These are phyloP conservation scores for Anabacerthia variegaticeps DNA, from an alignment of 2,797 vertebrate species.

Conservation along the genomic window DNA sequence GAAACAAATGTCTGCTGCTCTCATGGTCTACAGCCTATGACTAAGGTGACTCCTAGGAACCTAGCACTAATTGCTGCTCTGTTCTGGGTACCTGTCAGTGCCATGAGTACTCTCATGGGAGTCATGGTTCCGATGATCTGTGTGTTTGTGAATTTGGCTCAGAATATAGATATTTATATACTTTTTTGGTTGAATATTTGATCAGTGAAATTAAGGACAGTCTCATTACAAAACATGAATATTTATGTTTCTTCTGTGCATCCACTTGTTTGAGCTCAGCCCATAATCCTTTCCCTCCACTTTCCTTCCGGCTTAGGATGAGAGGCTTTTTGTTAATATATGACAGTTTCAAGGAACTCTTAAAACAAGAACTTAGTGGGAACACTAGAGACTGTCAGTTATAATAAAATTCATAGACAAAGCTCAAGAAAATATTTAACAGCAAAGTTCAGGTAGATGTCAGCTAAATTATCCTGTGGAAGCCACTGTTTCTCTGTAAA, in stretches of 20 bases:
- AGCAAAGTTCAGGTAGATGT: neutral
- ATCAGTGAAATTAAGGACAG: neutral
- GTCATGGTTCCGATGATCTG: neutral
- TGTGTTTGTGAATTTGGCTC: neutral
- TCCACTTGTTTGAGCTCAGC: neutral
- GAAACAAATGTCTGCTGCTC: neutral
- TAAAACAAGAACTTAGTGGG: neutral
- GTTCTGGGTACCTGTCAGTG: neutral
- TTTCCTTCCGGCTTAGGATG: neutral
- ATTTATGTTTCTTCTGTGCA: neutral
- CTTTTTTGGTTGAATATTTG: neutral
- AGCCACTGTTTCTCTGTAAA: neutral
- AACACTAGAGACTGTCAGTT: neutral
- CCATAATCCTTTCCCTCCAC: fast-evolving
- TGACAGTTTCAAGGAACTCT: neutral
- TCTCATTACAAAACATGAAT: neutral
- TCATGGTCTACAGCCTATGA: neutral
- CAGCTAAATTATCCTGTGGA: neutral
- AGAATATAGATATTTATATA: neutral
- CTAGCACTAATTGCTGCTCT: neutral
- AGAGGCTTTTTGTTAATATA: neutral
- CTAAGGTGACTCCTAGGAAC: neutral
- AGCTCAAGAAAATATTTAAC: neutral
- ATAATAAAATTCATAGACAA: neutral
- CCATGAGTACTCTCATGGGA: neutral